phyloP scores from a whole-genome alignment of 2,888 invertebrate species.

The Ommatoiulus sabulosus region DNA sequence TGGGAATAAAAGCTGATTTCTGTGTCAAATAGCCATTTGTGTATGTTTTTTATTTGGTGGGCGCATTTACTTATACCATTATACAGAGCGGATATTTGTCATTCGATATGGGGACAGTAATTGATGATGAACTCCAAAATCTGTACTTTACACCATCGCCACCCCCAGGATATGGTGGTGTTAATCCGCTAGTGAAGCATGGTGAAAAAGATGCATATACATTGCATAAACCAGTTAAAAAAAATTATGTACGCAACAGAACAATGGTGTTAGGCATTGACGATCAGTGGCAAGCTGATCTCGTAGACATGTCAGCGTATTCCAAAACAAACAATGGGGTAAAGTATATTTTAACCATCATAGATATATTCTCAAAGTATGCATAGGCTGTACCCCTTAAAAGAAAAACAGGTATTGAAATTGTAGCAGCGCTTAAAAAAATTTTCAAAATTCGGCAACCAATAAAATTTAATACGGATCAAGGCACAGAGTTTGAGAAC shows the following conservation, averaged over 20 bases:
- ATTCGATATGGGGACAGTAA: too few relatives aligned
- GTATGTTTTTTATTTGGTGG: too few relatives aligned
- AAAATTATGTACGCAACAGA: not conserved
- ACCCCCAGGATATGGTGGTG: too few relatives aligned
- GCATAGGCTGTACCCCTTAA: constrained; percentile 62
- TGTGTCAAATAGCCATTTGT: too few relatives aligned
- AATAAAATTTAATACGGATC: constrained; percentile 61
- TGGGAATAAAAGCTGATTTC: too few relatives aligned
- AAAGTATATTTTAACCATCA: constrained; percentile 62
- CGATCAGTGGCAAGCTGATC: constrained; percentile 62
- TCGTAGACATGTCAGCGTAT: constrained; percentile 61
- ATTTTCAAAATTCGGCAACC: constrained; percentile 61
- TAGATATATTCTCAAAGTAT: constrained; percentile 63
- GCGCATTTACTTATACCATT: too few relatives aligned
- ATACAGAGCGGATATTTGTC: too few relatives aligned
- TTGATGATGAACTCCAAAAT: too few relatives aligned
- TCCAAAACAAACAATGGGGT: constrained; percentile 61
- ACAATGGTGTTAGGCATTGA: constrained; percentile 59
- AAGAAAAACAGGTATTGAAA: constrained; percentile 60
- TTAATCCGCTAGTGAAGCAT: too few relatives aligned
- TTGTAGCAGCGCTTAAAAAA: constrained; percentile 60
- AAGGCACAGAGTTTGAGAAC: constrained; percentile 62
- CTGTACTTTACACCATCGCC: too few relatives aligned
- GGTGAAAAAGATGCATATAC: not conserved
- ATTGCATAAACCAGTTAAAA: not conserved